phyloP scores from a whole-genome alignment of 2,797 vertebrate species.

The Sebastes taczanowskii region DNA sequence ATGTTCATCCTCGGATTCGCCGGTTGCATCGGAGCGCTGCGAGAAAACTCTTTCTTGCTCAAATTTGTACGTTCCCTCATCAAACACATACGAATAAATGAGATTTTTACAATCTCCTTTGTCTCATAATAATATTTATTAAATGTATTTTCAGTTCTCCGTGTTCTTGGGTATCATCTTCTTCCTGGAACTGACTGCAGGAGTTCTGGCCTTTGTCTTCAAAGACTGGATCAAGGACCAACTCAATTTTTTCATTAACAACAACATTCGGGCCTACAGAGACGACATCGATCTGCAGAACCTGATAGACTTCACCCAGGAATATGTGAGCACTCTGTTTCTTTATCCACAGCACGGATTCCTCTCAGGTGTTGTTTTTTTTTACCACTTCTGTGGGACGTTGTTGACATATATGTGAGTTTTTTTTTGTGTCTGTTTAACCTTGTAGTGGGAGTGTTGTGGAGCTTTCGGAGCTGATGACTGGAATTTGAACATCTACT shows the following conservation, averaged over 20 bases:
- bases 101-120: neutral
- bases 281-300: conserved; percentile 99
- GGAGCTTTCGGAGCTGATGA: conserved; percentile 97
- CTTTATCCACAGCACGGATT: neutral
- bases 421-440: conserved; percentile 15
- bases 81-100: neutral
- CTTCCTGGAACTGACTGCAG: conserved; percentile 98
- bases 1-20: conserved; percentile 99
- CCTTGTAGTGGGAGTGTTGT: conserved; percentile 95
- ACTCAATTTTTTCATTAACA: conserved; percentile 99
- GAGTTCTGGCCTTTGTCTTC: conserved; percentile 97
- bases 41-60: conserved; percentile 97
- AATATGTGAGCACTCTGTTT: conserved; percentile 89
- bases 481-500: conserved; percentile 99
- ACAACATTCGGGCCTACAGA: conserved; percentile 97
- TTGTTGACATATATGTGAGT: neutral
- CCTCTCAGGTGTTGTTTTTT: conserved; percentile 13
- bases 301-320: conserved; percentile 99
- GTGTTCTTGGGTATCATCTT: conserved; percentile 99
- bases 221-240: conserved; percentile 99
- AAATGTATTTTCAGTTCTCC: conserved; percentile 86
- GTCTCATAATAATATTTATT: neutral
- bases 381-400: neutral
- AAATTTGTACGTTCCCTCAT: conserved; percentile 90
- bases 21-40: conserved; percentile 95